Percentiles rank a stretch among this genome's conserved stretches.
Evolutionary conservation across 1,140 invertebrate species (phyloP).

Genomic region (Drosophila ercepeae): DNA sequence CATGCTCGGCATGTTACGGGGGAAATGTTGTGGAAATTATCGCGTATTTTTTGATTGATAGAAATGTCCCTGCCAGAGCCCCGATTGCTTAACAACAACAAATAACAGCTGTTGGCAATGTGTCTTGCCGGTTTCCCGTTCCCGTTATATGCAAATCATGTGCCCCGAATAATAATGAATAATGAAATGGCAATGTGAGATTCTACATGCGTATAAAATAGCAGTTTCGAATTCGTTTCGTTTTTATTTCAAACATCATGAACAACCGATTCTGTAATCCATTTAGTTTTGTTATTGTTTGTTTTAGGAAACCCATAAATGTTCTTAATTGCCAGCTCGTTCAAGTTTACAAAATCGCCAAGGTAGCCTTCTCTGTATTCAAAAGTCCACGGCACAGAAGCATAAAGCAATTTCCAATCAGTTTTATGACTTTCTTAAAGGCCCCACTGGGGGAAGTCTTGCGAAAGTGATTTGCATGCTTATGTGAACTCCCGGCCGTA

Average conservation of each 20-base stretch:
- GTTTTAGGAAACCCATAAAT: too few species aligned
- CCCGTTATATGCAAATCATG: conserved; percentile 26
- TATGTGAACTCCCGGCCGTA: conserved; percentile 15
- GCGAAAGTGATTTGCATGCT: conserved; percentile 29
- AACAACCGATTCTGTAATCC: too few species aligned
- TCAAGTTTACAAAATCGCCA: background rate
- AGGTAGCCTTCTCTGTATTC: background rate
- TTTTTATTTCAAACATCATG: too few species aligned
- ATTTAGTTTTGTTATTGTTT: too few species aligned
- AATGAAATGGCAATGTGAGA: conserved; percentile 4
- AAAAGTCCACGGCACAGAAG: background rate
- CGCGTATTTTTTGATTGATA: conserved; percentile 47
- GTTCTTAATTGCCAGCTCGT: background rate
- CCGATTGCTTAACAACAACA: conserved; percentile 9
- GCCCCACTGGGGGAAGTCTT: conserved; percentile 1
- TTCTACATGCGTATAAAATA: background rate
- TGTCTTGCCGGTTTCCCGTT: conserved; percentile 39
- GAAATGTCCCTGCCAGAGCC: conserved; percentile 18
- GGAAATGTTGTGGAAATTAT: conserved; percentile 63
- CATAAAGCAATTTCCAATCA: conserved; percentile 4
- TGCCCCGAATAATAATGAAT: conserved; percentile 26
- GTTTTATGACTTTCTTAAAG: conserved; percentile 10
- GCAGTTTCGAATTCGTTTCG: too few species aligned
- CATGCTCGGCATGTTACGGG: conserved; percentile 68
- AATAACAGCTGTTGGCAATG: conserved; percentile 65